Base-by-base conservation (phyloP, 2,113 vertebrate genomes). In the Origma solitaria region DNA sequence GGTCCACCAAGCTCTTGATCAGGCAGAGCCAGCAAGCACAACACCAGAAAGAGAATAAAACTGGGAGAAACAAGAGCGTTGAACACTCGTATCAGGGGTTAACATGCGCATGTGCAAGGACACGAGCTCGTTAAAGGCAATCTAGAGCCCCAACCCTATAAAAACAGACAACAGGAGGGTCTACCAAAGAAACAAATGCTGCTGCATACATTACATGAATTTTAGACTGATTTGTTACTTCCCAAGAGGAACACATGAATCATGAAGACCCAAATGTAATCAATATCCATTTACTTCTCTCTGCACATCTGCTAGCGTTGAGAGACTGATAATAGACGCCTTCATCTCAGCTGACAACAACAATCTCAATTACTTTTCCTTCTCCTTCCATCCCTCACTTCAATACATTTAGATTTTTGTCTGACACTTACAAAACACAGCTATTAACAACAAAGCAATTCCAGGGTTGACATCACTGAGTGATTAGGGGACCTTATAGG, bases 271-370 rank as follows among this genome's bases (percentile, higher is more conserved):
- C 82, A 94, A 80, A 94, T 81, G 72, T 88, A 94, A 96, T 96
- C 93, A 94, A 92, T 92, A 97, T n/a, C 93, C 68, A 90, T 91
- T 96, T 94, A 75, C 57, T 92, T 72, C 89, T 49, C 89, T 51
- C 76, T 62, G 88, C 80, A 93, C 93, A 96, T 83, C 95, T 96
- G 94, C 64, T 71, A 27, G 56, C 10, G 31, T n/a, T 42, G n/a
- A 87, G 72, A 89, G 71, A 88, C 37, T 33, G 60, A 15, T 94
- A 97, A 95, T 18, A 90, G 82, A 90, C 0, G 2, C n/a, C 65
- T 88, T 81, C 53, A 82, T 81, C 82, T 75, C 60, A 75, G 44
- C 51, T 86, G 75, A 80, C 79, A 95, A 51, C 85, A 70, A 23
- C 54, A 45, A 22, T 56, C 68, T 81, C 83, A 70, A 45, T 90